phyloP scores from a whole-genome alignment of 1,140 invertebrate species.

The Drosophila pallidifrons region DNA sequence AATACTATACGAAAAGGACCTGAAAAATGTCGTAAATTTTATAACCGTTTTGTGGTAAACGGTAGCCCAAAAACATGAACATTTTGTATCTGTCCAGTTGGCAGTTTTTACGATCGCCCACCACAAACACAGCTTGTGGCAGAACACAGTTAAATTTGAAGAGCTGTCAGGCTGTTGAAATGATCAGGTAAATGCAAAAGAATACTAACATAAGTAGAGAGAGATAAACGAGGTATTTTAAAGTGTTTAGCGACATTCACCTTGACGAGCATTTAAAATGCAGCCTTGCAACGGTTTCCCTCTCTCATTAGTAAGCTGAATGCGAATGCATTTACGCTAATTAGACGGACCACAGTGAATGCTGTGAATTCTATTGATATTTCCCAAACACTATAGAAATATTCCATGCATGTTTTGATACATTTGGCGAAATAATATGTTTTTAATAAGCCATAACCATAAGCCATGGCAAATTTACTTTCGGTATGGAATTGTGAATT shows the following conservation, averaged over 20 bases:
- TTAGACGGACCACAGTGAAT: conserved; percentile 44
- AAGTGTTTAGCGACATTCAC: conserved; percentile 10
- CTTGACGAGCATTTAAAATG: conserved; percentile 20
- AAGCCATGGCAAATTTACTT: conserved; percentile 40
- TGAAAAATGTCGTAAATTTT: conserved; percentile 43
- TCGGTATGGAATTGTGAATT: conserved; percentile 34
- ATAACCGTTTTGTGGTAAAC: conserved; percentile 53
- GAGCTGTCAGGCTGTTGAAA: neutral
- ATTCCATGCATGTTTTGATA: conserved; percentile 59
- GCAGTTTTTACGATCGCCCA: conserved; percentile 39
- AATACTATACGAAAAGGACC: conserved; percentile 50
- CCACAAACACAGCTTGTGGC: conserved; percentile 54
- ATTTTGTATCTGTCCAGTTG: conserved; percentile 23
- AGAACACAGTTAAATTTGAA: neutral
- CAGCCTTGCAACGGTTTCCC: conserved; percentile 8
- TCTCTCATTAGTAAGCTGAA: conserved; percentile 24
- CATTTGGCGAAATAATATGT: conserved; percentile 56
- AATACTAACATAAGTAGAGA: neutral
- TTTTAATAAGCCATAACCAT: conserved; percentile 72
- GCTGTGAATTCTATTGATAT: conserved; percentile 7
- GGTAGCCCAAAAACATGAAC: conserved; percentile 46
- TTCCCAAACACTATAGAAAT: conserved; percentile 38
- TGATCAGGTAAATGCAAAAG: conserved; percentile 3
- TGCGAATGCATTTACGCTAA: conserved; percentile 36
- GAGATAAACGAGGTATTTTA: neutral